Evolutionary conservation across 2,113 vertebrate species (phyloP).

Genomic region (Diadophis punctatus): DNA sequence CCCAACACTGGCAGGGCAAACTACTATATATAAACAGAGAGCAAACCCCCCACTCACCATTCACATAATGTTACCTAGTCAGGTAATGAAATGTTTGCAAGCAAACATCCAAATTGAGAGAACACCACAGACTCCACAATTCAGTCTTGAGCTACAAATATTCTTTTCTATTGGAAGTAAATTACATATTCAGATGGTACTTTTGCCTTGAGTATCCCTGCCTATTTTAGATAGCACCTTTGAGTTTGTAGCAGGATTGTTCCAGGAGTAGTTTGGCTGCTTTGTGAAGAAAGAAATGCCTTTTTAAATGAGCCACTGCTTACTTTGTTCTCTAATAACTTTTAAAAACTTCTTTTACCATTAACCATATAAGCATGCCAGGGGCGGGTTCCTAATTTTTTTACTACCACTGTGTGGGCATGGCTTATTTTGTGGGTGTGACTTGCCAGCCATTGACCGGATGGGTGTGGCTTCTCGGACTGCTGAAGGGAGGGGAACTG

Average conservation of each 20-base stretch:
- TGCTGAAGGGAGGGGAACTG: no score
- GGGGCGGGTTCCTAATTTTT: no score
- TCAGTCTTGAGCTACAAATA: neutral
- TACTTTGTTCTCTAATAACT: neutral
- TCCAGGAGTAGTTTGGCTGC: neutral
- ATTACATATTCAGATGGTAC: neutral
- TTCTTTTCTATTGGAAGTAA: neutral
- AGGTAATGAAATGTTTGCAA: neutral
- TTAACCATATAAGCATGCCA: neutral
- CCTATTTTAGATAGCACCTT: neutral
- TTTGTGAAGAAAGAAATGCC: neutral
- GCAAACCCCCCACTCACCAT: neutral
- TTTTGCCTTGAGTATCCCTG: neutral
- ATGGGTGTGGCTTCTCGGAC: no score
- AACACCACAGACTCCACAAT: neutral
- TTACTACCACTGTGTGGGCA: no score
- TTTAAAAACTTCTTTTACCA: neutral
- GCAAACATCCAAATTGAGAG: neutral
- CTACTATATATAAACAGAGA: neutral
- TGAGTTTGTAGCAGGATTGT: neutral
- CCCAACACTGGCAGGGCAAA: neutral
- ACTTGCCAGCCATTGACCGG: no score
- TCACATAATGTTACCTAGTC: neutral
- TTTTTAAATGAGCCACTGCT: neutral
- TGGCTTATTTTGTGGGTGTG: no score